These are phyloP conservation scores for Terebella lapidaria DNA, from an alignment of 2,888 invertebrate species.

Conservation along the genomic window DNA sequence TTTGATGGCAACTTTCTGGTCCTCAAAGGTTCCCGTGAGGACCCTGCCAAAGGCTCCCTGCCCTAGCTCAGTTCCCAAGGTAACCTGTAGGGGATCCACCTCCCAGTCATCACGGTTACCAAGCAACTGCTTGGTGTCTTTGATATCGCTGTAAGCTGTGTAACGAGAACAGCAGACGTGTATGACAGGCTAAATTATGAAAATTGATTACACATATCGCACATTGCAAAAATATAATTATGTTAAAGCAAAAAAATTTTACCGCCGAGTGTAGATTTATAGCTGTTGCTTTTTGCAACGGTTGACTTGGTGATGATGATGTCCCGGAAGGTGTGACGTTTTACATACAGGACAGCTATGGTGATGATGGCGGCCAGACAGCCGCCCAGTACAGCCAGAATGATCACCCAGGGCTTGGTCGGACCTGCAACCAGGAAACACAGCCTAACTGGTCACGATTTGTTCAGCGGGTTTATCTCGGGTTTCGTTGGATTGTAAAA, in stretches of 20 bases:
- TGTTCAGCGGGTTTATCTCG: no score
- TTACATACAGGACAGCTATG: background rate
- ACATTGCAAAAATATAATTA: no score
- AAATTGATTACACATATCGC: no score
- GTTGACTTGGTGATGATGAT: slow-evolving; percentile 4
- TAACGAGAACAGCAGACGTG: background rate
- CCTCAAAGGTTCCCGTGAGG: slow-evolving; percentile 42
- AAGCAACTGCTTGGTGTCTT: background rate
- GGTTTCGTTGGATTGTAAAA: no score
- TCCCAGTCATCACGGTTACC: slow-evolving; percentile 42
- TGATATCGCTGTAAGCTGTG: background rate
- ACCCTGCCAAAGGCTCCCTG: slow-evolving; percentile 52
- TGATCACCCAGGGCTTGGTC: background rate
- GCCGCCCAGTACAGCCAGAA: background rate
- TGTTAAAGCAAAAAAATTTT: no score
- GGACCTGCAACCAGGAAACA: background rate
- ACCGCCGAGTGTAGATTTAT: slow-evolving; percentile 6
- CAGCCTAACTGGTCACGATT: background rate
- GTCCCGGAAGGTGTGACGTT: background rate
- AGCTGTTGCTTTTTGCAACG: slow-evolving; percentile 7
- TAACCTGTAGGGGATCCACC: slow-evolving; percentile 38
- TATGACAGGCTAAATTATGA: background rate
- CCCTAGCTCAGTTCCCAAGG: slow-evolving; percentile 44
- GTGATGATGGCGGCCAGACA: background rate
- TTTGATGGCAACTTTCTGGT: slow-evolving; percentile 66